These are phyloP conservation scores for Phaenicophaeus curvirostris DNA, from an alignment of 2,797 vertebrate species.

Conservation along the genomic window DNA sequence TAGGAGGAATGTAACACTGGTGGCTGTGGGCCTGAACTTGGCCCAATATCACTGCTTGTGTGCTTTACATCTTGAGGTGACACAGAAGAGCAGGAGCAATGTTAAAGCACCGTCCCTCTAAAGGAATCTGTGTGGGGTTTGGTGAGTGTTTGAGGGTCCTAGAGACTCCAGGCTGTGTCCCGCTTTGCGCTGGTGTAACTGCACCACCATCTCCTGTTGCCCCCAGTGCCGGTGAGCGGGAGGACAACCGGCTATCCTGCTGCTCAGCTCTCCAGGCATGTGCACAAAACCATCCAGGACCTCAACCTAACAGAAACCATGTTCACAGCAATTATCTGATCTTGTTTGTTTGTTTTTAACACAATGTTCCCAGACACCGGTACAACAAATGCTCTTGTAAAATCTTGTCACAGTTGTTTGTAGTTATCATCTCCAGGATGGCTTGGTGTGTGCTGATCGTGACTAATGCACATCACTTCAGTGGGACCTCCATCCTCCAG, in stretches of 20 bases:
- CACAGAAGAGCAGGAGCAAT: not conserved
- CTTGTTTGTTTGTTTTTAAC: conserved; percentile 35
- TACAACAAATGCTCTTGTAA: conserved; percentile 34
- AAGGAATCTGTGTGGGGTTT: not conserved
- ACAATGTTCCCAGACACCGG: conserved; percentile 8
- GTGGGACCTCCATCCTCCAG: not conserved
- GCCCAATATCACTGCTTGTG: not conserved
- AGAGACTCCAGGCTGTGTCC: not conserved
- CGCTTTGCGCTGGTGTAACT: not conserved
- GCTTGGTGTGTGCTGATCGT: conserved; percentile 1
- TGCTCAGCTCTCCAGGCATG: not conserved
- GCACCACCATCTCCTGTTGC: not conserved
- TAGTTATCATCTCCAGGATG: conserved; percentile 11
- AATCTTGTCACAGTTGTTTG: conserved; percentile 40
- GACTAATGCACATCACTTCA: not conserved
- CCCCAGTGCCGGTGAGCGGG: not conserved
- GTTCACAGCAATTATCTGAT: conserved; percentile 25
- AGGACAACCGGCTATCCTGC: not conserved
- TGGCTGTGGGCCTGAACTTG: not conserved
- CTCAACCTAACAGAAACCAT: conserved; percentile 19
- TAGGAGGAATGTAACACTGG: not conserved
- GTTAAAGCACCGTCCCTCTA: not conserved
- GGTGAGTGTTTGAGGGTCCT: not conserved
- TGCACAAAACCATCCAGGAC: not conserved
- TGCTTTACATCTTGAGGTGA: not conserved